A percentile compares a stretch with the other conserved stretches of the same genome.
Evolutionary conservation across 2,113 vertebrate species (phyloP).

Genomic region (Erythrolamprus reginae): DNA sequence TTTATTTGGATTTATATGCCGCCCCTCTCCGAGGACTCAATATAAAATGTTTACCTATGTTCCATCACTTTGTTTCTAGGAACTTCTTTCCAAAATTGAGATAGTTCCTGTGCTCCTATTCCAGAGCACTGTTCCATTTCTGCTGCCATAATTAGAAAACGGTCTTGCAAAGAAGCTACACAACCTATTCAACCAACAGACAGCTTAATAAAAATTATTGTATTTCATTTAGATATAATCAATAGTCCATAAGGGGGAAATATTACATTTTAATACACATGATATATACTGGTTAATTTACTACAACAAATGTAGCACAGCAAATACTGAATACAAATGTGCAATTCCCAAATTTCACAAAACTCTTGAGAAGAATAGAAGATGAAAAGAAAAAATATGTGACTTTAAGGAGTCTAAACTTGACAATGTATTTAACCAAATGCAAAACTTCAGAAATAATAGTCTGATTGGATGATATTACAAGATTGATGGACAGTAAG

Average conservation of each 20-base stretch:
- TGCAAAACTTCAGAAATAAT: background rate
- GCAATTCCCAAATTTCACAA: background rate
- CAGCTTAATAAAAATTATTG: background rate
- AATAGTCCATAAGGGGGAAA: background rate
- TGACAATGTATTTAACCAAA: background rate
- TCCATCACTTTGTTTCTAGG: conserved; percentile 88
- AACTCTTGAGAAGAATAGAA: background rate
- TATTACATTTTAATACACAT: background rate
- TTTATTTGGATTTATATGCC: too few relatives aligned
- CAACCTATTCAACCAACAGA: conserved; percentile 69
- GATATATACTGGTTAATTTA: background rate
- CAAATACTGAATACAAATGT: background rate
- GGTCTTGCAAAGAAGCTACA: conserved; percentile 87
- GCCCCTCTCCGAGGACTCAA: too few relatives aligned
- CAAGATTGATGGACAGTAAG: background rate
- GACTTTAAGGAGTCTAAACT: background rate
- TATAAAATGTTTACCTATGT: conserved; percentile 74
- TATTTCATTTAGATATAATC: background rate
- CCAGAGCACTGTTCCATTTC: conserved; percentile 85
- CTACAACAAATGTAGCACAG: background rate
- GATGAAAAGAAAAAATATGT: background rate
- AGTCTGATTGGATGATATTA: background rate
- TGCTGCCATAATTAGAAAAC: conserved; percentile 95
- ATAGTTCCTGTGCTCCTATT: conserved; percentile 73
- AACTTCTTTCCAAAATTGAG: conserved; percentile 96